Evolutionary conservation across 2,797 vertebrate species (phyloP).

Genomic region (Peromyscus aztecus): DNA sequence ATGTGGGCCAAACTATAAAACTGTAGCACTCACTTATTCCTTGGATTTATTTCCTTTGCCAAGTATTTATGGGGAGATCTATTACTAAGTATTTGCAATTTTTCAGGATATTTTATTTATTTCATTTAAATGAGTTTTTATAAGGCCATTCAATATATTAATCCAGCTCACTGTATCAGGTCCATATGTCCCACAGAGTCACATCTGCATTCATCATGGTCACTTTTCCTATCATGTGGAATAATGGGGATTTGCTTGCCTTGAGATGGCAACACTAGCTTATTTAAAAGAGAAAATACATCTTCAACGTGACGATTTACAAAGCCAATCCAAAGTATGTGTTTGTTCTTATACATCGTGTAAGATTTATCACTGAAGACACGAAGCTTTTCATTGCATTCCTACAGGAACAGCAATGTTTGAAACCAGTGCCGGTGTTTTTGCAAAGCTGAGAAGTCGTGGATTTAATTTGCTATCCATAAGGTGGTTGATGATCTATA

Average conservation of each 20-base stretch:
- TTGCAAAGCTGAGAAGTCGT: conserved; percentile 37
- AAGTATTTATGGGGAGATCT: not conserved
- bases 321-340: conserved; percentile 38
- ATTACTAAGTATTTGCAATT: not conserved
- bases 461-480: conserved; percentile 41
- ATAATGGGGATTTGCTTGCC: not conserved
- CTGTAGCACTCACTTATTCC: not conserved
- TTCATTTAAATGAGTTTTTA: not conserved
- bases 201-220: not conserved
- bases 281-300: conserved; percentile 40
- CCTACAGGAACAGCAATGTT: not conserved
- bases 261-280: conserved; percentile 27
- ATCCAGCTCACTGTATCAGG: not conserved
- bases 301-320: not conserved
- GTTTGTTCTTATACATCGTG: not conserved
- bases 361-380: conserved; percentile 31
- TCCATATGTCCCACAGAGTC: not conserved
- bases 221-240: not conserved
- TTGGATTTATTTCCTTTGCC: not conserved
- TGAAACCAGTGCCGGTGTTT: conserved; percentile 40
- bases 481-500: conserved; percentile 12
- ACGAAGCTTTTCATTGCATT: not conserved
- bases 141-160: conserved; percentile 4
- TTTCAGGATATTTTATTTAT: conserved; percentile 31
- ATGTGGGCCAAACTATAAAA: not conserved